A percentile compares a stretch with the other conserved stretches of the same genome.
phyloP scores from a whole-genome alignment of 2,888 invertebrate genomes.

The Nephrotoma flavescens region DNA sequence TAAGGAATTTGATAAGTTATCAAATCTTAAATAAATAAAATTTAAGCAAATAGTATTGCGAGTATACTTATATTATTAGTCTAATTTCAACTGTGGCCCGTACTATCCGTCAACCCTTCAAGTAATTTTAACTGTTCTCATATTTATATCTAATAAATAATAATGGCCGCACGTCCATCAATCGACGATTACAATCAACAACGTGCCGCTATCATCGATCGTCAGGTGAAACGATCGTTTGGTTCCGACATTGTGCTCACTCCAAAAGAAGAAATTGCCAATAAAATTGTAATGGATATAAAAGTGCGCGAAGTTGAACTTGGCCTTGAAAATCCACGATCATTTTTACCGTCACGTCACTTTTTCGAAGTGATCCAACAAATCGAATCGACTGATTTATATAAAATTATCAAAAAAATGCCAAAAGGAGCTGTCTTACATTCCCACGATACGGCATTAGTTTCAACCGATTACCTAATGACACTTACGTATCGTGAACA shows the following conservation, averaged over 20 bases:
- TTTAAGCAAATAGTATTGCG: background rate
- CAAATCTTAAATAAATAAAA: background rate
- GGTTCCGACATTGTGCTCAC: slow-evolving; percentile 37
- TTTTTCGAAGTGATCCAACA: slow-evolving; percentile 43
- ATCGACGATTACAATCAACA: slow-evolving; percentile 18
- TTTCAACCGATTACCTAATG: slow-evolving; percentile 44
- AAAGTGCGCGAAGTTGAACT: slow-evolving; percentile 40
- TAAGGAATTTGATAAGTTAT: background rate
- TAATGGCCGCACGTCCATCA: slow-evolving; percentile 21
- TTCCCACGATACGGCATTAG: slow-evolving; percentile 49
- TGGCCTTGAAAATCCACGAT: slow-evolving; percentile 37
- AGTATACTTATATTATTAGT: background rate
- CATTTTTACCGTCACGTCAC: slow-evolving; percentile 49
- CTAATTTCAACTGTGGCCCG: background rate
- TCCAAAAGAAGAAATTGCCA: slow-evolving; percentile 36
- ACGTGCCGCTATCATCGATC: slow-evolving; percentile 33
- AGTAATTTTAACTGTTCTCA: background rate
- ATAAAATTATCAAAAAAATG: slow-evolving; percentile 46
- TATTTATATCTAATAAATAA: background rate
- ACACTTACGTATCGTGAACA: slow-evolving; percentile 46
- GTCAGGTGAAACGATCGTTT: slow-evolving; percentile 34
- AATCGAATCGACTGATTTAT: slow-evolving; percentile 48
- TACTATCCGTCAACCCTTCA: background rate
- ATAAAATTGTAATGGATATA: slow-evolving; percentile 41
- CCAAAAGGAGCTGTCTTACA: slow-evolving; percentile 66